These are phyloP conservation scores for Acridotheres tristis DNA, from an alignment of 2,797 vertebrate species.

Conservation along the genomic window DNA sequence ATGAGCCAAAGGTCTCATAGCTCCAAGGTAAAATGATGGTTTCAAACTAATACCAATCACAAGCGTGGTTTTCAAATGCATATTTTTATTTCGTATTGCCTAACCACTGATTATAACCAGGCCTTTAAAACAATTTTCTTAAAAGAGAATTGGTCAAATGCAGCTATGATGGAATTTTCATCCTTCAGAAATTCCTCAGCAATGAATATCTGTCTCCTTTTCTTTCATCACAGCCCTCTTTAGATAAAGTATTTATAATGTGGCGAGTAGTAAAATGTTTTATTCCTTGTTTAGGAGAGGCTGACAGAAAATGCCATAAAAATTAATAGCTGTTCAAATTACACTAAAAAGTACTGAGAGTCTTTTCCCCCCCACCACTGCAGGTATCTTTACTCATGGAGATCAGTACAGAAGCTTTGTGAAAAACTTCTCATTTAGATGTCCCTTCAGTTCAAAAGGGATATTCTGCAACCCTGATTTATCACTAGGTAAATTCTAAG, in stretches of 20 bases:
- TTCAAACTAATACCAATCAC: not conserved
- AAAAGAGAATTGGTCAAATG: not conserved
- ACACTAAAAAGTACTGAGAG: not conserved
- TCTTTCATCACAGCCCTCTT: not conserved
- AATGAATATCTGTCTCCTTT: not conserved
- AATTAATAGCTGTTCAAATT: not conserved
- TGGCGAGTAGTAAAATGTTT: not conserved
- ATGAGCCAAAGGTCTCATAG: not conserved
- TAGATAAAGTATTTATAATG: not conserved
- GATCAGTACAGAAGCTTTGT: not conserved
- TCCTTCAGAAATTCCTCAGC: not conserved
- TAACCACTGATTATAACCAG: not conserved
- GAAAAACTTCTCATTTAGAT: not conserved
- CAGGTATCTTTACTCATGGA: not conserved
- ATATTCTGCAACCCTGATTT: not conserved
- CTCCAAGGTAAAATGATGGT: not conserved
- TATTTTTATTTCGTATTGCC: not conserved
- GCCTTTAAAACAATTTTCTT: not conserved
- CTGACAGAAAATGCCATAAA: not conserved
- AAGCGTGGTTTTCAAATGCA: not conserved
- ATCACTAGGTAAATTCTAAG: not conserved
- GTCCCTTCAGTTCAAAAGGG: not conserved
- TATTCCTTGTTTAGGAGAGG: not conserved
- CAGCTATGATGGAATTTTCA: not conserved
- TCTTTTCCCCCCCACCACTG: rapidly evolving